Conservation (phyloP, 2,113 vertebrate species). For the Chiloscyllium plagiosum region DNA sequence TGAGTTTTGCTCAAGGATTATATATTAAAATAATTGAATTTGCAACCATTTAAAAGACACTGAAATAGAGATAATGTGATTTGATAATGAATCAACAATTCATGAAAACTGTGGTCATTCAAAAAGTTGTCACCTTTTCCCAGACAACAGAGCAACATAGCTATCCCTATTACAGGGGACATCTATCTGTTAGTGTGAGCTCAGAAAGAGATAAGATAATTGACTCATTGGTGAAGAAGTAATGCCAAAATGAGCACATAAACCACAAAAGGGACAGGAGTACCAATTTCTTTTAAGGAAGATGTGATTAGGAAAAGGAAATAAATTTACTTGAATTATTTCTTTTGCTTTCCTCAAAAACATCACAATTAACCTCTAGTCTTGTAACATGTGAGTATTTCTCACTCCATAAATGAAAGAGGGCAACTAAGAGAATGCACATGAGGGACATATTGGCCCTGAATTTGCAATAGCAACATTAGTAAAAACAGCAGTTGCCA, state of each 20-base stretch:
- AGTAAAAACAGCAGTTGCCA: not conserved
- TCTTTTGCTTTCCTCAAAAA: not conserved
- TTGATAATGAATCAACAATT: not conserved
- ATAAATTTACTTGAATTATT: not conserved
- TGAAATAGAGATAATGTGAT: not conserved
- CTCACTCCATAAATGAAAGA: no score
- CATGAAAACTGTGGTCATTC: not conserved
- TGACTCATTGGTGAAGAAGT: not conserved
- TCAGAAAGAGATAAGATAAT: not conserved
- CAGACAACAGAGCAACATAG: not conserved
- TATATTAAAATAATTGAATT: not conserved
- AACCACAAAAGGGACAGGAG: not conserved
- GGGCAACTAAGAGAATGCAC: not conserved
- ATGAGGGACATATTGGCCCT: not conserved
- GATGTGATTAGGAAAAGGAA: not conserved
- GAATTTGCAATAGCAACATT: not conserved
- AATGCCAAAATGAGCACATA: not conserved
- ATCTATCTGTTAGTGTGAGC: not conserved
- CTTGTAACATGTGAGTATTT: not conserved
- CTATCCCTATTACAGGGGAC: not conserved
- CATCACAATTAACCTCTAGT: not conserved
- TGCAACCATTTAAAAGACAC: not conserved
- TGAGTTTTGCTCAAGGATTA: not conserved
- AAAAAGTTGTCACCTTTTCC: not conserved
- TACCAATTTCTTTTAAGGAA: not conserved